Evolutionary conservation across 2,113 vertebrate genomes (phyloP), one percentile per base, ranked within the genome.

Genomic region (Emydura subglobosa): DNA sequence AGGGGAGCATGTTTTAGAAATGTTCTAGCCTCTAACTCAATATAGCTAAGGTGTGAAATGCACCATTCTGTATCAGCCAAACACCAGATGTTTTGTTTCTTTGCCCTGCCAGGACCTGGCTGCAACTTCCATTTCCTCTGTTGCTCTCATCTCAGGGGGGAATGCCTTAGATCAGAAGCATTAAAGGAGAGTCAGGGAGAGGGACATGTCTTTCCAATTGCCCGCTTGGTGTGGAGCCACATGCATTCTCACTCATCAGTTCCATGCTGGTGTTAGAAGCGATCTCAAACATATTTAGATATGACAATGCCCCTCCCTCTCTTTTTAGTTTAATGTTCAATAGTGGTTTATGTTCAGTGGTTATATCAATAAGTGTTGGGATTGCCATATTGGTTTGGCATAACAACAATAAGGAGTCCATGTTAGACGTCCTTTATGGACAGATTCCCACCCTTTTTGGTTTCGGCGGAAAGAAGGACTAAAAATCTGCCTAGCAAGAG

Each of bases 21-120:
- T 53, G 2, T 91, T 29, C 78, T 55, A 22, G 76, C 34, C 89
- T 92, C 49, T 88, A 84, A 87, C 92, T 94, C 92, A 95, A 57
- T 8, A 47, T 59, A 24, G 25, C 11, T 55, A 65, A 34, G 29
- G 29, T n/a, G 61, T 65, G 7, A 6, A 34, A 65, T 31, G 13
- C 14, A 34, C 61, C 50, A 54, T 72, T 44, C 85, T 39, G 5
- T 13, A 34, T 27, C 51, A 61, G 34, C 11, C 9, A 74, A 55
- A 78, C 53, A 65, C 61, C 61, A 65, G 6, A 9, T 13, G 34
- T 34, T 65, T 65, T 47, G 25, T 78, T 84, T 87, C 83, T 1
- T 27, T 82, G 72, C 61, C 3, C 53, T 79, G 24, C 10, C 4
- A 72, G 5, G 10, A 79, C 13, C 80, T 74, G 27, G 9, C 13